Conservation (phyloP, 2,113 vertebrate species). For the Bos javanicus region DNA sequence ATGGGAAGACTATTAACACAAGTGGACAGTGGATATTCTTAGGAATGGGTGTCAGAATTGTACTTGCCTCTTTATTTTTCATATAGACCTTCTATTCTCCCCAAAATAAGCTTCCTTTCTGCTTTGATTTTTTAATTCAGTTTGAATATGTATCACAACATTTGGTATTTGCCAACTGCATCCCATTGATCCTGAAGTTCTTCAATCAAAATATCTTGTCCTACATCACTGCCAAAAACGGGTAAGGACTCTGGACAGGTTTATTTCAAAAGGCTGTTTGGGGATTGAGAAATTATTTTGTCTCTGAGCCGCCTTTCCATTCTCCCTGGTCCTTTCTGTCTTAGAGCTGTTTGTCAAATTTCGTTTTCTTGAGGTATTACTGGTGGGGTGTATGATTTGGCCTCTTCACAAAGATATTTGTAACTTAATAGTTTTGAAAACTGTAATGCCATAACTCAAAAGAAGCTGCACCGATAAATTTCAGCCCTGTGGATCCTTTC, state of each 20-base stretch:
- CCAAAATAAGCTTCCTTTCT: conserved; percentile 39
- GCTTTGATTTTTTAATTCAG: conserved; percentile 79
- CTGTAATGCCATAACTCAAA: neutral
- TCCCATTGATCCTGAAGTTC: conserved; percentile 98
- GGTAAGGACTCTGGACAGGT: conserved; percentile 78
- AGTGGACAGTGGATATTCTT: neutral
- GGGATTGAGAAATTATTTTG: neutral
- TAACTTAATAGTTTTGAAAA: conserved; percentile 38
- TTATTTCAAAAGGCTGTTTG: conserved; percentile 23
- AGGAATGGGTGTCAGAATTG: neutral
- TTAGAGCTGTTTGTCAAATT: neutral
- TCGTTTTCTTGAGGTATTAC: neutral
- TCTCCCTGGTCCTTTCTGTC: neutral
- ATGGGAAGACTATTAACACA: neutral
- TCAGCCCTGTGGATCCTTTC: neutral
- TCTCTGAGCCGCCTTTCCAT: neutral
- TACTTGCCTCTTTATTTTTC: neutral
- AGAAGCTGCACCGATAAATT: neutral
- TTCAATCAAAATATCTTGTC: conserved; percentile 99
- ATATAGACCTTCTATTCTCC: neutral
- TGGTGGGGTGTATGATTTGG: neutral
- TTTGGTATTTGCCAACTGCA: conserved; percentile 98
- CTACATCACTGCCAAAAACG: conserved; percentile 98
- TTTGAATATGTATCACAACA: conserved; percentile 98
- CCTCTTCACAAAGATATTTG: neutral